phyloP scores from a whole-genome alignment of 2,797 vertebrate genomes.

The Alcedo quadribrachys region DNA sequence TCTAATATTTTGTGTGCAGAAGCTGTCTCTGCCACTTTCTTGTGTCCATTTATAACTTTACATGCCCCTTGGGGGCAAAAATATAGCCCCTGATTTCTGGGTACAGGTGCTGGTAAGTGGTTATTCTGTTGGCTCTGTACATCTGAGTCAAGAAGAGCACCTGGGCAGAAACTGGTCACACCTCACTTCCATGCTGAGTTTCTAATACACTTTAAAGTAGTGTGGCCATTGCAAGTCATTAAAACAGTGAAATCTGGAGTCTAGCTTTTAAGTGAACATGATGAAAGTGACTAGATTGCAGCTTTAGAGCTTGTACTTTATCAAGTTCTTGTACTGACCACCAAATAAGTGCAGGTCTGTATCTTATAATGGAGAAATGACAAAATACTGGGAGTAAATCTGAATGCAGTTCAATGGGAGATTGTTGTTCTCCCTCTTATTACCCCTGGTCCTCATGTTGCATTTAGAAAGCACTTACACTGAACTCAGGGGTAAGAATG shows the following conservation, averaged over 20 bases:
- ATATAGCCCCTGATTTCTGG: rapidly evolving
- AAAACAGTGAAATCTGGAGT: neutral
- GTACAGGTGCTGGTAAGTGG: neutral
- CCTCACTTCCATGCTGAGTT: neutral
- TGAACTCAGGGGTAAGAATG: neutral
- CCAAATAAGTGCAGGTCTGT: neutral
- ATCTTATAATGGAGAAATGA: neutral
- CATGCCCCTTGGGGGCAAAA: rapidly evolving
- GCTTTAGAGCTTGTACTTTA: neutral
- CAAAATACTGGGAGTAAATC: neutral
- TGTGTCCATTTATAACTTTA: neutral
- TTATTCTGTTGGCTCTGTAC: neutral
- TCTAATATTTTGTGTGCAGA: neutral
- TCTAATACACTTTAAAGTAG: neutral
- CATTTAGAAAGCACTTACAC: neutral
- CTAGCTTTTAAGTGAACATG: neutral
- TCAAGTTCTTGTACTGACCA: neutral
- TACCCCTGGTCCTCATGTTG: rapidly evolving
- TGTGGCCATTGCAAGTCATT: neutral
- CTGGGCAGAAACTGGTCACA: neutral
- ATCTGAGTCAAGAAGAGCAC: neutral
- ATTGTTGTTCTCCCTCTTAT: neutral
- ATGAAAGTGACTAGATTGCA: neutral
- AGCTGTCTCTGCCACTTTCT: neutral
- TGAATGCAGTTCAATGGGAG: neutral